Conservation (phyloP, 2,113 vertebrate species). For the Girardinichthys multiradiatus region DNA sequence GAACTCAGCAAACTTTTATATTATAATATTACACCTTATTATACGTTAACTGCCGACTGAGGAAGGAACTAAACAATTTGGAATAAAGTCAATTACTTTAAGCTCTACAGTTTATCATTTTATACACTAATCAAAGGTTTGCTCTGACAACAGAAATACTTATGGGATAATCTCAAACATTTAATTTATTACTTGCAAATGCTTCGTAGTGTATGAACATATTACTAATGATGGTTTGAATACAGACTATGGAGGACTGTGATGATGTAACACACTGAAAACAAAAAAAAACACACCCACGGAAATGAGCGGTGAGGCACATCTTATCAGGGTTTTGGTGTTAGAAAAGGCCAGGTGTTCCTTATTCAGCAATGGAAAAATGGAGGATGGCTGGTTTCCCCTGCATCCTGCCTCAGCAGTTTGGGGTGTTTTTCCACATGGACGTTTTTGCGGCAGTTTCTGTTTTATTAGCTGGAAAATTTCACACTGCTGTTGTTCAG, state of each 20-base stretch:
- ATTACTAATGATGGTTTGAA: not conserved
- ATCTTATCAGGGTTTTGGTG: slow-evolving; percentile 63
- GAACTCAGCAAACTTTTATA: not conserved
- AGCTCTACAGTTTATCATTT: too few relatives aligned
- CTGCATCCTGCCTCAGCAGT: not conserved
- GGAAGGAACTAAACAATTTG: not conserved
- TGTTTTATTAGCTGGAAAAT: slow-evolving; percentile 23
- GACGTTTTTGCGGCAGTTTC: not conserved
- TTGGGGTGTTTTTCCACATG: slow-evolving; percentile 27
- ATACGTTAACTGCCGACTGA: not conserved
- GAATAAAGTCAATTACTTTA: too few relatives aligned
- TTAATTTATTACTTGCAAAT: not conserved
- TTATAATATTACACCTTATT: not conserved
- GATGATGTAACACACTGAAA: slow-evolving; percentile 27
- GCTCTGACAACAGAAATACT: not conserved
- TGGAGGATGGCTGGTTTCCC: slow-evolving; percentile 12
- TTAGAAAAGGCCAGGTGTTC: slow-evolving; percentile 46
- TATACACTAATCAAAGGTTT: too few relatives aligned
- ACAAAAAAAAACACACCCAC: slow-evolving; percentile 7
- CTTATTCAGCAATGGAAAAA: slow-evolving; percentile 55
- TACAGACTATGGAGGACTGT: not conserved
- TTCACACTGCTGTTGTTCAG: slow-evolving; percentile 7
- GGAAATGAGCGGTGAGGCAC: slow-evolving; percentile 21
- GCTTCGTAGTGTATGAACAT: too few relatives aligned
- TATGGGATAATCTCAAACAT: not conserved